Base-by-base conservation (phyloP, 2,797 vertebrate genomes). In the Furcifer pardalis region DNA sequence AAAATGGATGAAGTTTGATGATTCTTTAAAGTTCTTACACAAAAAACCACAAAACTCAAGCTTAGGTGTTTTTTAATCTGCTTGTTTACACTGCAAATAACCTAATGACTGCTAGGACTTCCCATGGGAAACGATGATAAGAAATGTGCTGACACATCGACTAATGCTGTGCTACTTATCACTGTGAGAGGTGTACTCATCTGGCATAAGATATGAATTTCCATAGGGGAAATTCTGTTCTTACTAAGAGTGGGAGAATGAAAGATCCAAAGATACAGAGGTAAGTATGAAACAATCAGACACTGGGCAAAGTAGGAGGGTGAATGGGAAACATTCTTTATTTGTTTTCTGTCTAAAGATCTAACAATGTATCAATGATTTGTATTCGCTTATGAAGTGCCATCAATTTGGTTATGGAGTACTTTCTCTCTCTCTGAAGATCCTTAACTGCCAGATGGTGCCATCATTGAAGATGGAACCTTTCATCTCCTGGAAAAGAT, bases 371-470 rank as follows among this genome's bases (percentile, higher is more conserved):
- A 52, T 30, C 46, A 12, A 17, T 69, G 46, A n/a, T 60, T 69
- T 76, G 32, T 2, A 42, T 46, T 79, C 79, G 12, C 0, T 0
- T 32, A 71, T 86, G 32, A 40, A 79, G 79, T 63, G 77, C 7
- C 37, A 25, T 62, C 42, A 21, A 0, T 88, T 59, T 82, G 4
- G 0, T 37, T 84, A 27, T 7, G 0, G 27, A 86, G 68, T 25
- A 42, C 5, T n/a, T 77, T 85, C 81, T 27, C 27, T 59, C n/a
- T 37, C 21, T 56, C 32, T 49, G 40, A 81, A 49, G n/a, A 68
- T 68, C 17, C 62, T 42, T 82, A 79, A 52, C 13, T 66, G 66
- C 62, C 79, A 85, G 63, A 76, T 69, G 73, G 49, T 60, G 56
- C 37, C 15, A n/a, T 60, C 35, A 76, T 7, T 56, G 44, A 44